Evolutionary conservation across 2,113 vertebrate species (phyloP).

Genomic region (Erpornis zantholeuca): DNA sequence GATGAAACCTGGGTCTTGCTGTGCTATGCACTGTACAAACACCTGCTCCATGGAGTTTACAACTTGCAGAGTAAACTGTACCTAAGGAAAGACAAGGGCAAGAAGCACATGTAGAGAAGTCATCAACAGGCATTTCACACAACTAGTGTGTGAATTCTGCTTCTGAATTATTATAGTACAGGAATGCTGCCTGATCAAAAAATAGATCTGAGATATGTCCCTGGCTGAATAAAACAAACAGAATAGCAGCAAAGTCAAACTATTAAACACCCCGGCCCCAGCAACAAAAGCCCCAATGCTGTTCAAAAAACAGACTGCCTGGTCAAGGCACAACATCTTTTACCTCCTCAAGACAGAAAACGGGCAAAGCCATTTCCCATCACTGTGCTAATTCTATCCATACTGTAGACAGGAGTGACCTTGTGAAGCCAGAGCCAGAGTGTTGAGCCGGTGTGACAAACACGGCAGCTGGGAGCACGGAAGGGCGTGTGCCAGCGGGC

Average conservation of each 20-base stretch:
- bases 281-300: not conserved
- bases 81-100: not conserved
- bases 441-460: fast-evolving
- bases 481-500: not conserved
- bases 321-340: not conserved
- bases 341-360: not conserved
- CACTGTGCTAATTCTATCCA: not conserved
- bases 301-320: not conserved
- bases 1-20: not conserved
- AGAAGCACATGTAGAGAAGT: not conserved
- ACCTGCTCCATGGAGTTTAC: not conserved
- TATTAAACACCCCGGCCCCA: not conserved
- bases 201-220: not conserved
- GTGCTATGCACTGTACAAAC: not conserved
- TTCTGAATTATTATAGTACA: not conserved
- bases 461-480: fast-evolving
- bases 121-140: not conserved
- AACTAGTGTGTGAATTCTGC: not conserved
- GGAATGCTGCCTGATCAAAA: not conserved
- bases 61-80: not conserved
- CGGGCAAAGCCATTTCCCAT: not conserved
- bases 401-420: not conserved
- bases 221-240: not conserved
- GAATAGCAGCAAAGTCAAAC: not conserved
- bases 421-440: not conserved